Base-by-base conservation (phyloP, 2,888 invertebrate genomes). In the Netelia virgata region DNA sequence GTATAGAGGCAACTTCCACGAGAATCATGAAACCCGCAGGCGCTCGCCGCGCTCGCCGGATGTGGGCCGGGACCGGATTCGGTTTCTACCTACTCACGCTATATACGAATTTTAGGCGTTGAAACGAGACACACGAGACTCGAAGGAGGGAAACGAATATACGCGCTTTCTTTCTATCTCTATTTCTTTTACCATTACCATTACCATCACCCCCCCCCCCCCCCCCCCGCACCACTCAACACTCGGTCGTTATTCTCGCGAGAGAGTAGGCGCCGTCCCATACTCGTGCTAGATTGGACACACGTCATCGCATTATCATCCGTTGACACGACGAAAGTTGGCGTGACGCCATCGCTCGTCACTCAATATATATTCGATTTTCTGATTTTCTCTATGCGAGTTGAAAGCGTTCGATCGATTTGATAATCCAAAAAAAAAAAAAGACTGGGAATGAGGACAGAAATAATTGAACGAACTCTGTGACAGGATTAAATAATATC, bases 51-150 rank as follows among this genome's bases (percentile, higher is more conserved):
- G 88, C 70, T 73, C 86, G 80, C 88, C 89, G 89, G 89, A 91
- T 90, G 89, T 90, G 90, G 90, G 91, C 84, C 88, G 89, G 70
- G 88, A 90, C 89, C 89, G 90, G 90, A 88, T 89, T 89, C 88
- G 86, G 86, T 86, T 83, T 86, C 88, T 90, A 88, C 90, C 90
- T 87, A 88, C 88, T 87, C 86, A 83, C 87, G 88, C 11, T 78
- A 63, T 41, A 41, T 23, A 14, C 63, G 64, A 78, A 89, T 89
- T 91, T 90, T 88, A 89, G 89, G 88, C 83, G 87, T 87, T 83
- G 83, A 85, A 85, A 77, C 73, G 74, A 36, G 69, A 72, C 74
- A 75, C 61, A 18, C 16, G 64, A 61, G 73, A 50, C 61, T 14
- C 43, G 59, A 20, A 53, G 53, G 16, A 57, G 53, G 41, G 63